Base-by-base conservation (phyloP, 23 tunicate species). In the Diplosoma virens region DNA sequence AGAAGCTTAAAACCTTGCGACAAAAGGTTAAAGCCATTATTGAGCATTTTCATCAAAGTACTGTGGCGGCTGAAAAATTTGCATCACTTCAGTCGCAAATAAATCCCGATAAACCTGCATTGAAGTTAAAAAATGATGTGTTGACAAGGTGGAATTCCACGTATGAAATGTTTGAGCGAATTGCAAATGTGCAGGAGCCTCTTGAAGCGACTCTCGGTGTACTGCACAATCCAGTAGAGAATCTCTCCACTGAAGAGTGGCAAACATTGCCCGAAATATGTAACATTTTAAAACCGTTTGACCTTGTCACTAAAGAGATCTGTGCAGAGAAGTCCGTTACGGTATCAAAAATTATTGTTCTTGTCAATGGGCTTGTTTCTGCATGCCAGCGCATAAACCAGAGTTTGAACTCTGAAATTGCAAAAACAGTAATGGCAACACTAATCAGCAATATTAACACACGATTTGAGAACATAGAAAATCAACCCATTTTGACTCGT, bases 81-180 rank as follows among this genome's bases (percentile, higher is more conserved):
- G 63, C 63, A 55, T 55, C 63, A 16, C 63, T 55, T 55, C 63
- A 55, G 20, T 55, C 24, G 63, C 63, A 55, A 55, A 55, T 55
- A 4, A 55, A 55, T 20, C 21, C 24, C 24, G 63, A 20, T 4
- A 20, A 55, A 20, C 63, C 63, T 11, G 63, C 63, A 11, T 25
- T 55, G 63, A 55, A 55, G 24, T 55, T 55, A 55, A 20, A 55
- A 55, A 55, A 55, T 20, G 24, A 55, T 55, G 63, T 20, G 21
- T 11, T 55, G 24, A 55, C 63, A 6, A 55, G 63, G 20, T 55
- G 24, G 63, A 55, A 55, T 55, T 55, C 63, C 4, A 55, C 63
- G 24, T 55, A 55, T 20, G 63, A 55, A 11, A 55, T 55, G 63
- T 20, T 55, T 55, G 24, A 20, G 24, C 21, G 63, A 55, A 4